These are phyloP conservation scores for Tupaia tana DNA, from an alignment of 2,113 vertebrate genomes.

Conservation along the genomic window DNA sequence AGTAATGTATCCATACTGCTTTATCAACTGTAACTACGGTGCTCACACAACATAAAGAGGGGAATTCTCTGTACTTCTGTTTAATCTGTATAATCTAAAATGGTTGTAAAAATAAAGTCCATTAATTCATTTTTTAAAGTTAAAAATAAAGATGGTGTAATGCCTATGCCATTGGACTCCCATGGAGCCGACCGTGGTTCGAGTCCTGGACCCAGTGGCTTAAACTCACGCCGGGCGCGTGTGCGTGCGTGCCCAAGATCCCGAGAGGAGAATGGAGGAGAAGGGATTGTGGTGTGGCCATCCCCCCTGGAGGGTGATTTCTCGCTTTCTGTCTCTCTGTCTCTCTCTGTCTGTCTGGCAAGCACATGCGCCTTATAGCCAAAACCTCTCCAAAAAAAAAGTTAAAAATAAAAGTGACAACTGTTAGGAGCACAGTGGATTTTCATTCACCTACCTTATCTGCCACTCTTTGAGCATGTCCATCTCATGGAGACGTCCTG, in stretches of 20 bases:
- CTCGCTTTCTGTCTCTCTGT: no score
- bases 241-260: no score
- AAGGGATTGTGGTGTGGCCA: no score
- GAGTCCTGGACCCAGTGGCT: no score
- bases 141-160: neutral
- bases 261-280: no score
- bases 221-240: no score
- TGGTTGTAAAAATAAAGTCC: neutral
- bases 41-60: neutral
- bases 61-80: neutral
- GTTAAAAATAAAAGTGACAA: neutral
- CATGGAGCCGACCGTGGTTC: no score
- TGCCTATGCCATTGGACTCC: no score
- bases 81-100: neutral
- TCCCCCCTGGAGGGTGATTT: no score
- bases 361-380: no score
- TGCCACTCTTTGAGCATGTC: neutral
- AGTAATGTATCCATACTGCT: neutral
- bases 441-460: neutral
- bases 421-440: neutral
- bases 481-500: neutral
- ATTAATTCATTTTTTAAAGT: neutral
- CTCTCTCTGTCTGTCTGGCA: no score
- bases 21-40: neutral
- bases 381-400: neutral